These are phyloP conservation scores for Dichetophora obliterata DNA, from an alignment of 2,888 invertebrate species.

Conservation along the genomic window DNA sequence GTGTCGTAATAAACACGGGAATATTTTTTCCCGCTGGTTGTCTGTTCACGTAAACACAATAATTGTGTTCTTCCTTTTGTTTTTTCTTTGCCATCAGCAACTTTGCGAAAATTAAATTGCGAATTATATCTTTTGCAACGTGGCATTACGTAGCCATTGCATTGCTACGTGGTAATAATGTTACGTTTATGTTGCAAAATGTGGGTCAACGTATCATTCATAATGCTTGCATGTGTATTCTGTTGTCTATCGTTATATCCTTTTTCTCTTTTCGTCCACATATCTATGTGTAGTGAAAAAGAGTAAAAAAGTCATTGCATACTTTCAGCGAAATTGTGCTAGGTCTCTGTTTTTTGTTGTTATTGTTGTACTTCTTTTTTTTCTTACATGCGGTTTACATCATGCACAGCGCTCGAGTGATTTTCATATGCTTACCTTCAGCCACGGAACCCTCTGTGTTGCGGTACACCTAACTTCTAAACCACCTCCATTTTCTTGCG, in stretches of 20 bases:
- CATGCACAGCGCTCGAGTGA: slow-evolving; percentile 1
- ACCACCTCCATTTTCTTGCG: background rate
- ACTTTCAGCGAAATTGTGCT: slow-evolving; percentile 31
- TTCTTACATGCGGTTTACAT: slow-evolving; percentile 1
- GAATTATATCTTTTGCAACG: slow-evolving; percentile 29
- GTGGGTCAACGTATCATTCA: slow-evolving; percentile 22
- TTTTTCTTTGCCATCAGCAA: slow-evolving; percentile 4
- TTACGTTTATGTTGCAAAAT: slow-evolving; percentile 10
- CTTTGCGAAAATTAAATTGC: slow-evolving; percentile 28
- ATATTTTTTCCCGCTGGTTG: background rate
- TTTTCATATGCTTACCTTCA: background rate
- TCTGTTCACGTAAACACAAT: background rate
- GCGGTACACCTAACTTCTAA: background rate
- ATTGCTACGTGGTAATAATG: background rate
- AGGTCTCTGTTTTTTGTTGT: background rate
- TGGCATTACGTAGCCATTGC: background rate
- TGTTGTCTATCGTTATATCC: background rate
- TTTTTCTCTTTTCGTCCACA: background rate
- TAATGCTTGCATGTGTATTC: slow-evolving; percentile 21
- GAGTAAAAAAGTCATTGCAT: slow-evolving; percentile 25
- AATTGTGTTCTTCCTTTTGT: too few relatives aligned
- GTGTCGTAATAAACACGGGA: background rate
- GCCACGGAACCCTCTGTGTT: background rate
- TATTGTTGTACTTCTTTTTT: background rate
- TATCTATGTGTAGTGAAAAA: too few relatives aligned